Evolutionary conservation across 2,888 invertebrate genomes (phyloP).

Genomic region (Apocheima hispidaria): DNA sequence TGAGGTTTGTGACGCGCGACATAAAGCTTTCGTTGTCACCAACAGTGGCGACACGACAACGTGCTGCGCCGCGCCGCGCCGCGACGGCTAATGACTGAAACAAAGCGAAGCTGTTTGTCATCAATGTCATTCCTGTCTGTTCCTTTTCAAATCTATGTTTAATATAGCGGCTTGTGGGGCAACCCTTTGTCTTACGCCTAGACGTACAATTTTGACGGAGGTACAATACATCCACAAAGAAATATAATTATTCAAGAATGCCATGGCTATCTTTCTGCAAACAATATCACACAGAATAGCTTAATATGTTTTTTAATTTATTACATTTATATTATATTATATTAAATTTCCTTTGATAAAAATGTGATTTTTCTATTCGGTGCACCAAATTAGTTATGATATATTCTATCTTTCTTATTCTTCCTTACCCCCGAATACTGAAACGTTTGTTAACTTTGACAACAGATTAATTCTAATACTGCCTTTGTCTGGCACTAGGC

Average conservation of each 20-base stretch:
- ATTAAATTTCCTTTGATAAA: too few species aligned
- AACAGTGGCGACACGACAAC: constrained; percentile 42
- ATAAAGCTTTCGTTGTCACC: constrained; percentile 46
- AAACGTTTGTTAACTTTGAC: too few species aligned
- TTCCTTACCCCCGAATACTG: too few species aligned
- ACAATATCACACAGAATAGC: constrained; percentile 21
- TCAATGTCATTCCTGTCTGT: constrained; percentile 44
- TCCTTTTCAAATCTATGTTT: constrained; percentile 29
- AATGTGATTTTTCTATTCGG: too few species aligned
- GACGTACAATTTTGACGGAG: constrained; percentile 15
- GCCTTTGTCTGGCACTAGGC: too few species aligned
- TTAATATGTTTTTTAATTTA: too few species aligned
- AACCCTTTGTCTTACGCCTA: constrained; percentile 34
- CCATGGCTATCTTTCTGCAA: constrained; percentile 1
- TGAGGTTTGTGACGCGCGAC: constrained; percentile 33
- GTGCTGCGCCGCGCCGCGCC: constrained; percentile 30
- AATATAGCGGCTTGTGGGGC: constrained; percentile 27
- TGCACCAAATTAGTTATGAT: too few species aligned
- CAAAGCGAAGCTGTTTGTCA: constrained; percentile 50
- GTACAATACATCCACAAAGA: constrained; percentile 21
- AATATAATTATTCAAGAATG: constrained; percentile 5
- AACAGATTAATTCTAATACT: too few species aligned
- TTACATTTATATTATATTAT: too few species aligned
- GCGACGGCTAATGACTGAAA: constrained; percentile 47
- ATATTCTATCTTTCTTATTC: too few species aligned